Conservation (phyloP, 1,140 invertebrate genomes). For the Copidosoma floridanum region DNA sequence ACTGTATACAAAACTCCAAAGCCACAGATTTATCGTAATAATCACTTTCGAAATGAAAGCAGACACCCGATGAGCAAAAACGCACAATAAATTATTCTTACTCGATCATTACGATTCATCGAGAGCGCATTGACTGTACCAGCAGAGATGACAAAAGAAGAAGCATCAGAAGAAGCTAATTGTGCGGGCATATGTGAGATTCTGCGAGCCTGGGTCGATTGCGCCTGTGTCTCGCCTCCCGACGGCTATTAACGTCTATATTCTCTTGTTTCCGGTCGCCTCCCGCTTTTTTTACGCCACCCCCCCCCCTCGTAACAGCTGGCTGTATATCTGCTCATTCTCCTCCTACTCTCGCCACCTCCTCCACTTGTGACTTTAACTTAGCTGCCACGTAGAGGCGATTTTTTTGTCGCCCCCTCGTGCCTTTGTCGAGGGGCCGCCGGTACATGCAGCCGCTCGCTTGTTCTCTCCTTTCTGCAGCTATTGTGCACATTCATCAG, state of each 20-base stretch:
- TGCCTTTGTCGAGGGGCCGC: conserved; percentile 41
- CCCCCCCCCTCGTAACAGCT: no score
- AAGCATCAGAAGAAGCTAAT: no score
- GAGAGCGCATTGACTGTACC: no score
- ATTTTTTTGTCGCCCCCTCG: conserved; percentile 53
- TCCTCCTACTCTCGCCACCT: conserved; percentile 8
- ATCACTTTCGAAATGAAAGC: no score
- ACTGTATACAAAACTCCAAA: no score
- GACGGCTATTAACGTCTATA: conserved; percentile 10
- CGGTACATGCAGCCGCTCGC: conserved; percentile 22
- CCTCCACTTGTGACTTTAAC: conserved; percentile 32
- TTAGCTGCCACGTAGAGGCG: conserved; percentile 39
- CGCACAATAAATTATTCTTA: no score
- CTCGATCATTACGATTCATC: no score
- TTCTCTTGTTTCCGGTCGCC: conserved; percentile 12
- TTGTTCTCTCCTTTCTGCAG: conserved; percentile 35
- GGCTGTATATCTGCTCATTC: conserved; percentile 24
- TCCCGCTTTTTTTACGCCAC: conserved; percentile 11
- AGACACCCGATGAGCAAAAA: no score
- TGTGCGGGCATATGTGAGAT: no score
- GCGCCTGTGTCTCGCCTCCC: conserved; percentile 26
- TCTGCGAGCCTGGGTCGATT: not conserved
- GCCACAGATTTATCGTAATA: no score
- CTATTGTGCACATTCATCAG: conserved; percentile 54
- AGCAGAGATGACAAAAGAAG: no score